A percentile compares a stretch with the other conserved stretches of the same genome.
Conservation (phyloP, 2,888 invertebrate species). For the Podabrus alpinus region DNA sequence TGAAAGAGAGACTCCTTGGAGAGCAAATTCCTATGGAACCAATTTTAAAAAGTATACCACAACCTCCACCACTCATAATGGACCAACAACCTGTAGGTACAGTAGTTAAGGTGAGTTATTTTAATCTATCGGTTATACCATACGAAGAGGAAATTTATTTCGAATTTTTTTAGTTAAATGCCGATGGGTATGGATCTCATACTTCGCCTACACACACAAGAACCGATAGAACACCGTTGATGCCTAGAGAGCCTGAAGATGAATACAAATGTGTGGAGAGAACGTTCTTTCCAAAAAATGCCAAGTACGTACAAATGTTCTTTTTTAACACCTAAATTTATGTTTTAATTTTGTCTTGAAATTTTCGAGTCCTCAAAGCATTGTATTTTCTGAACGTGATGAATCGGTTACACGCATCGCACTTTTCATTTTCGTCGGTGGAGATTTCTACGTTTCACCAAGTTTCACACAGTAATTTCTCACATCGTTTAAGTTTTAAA, state of each 20-base stretch:
- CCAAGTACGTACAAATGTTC: constrained; percentile 80
- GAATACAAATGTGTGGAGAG: constrained; percentile 67
- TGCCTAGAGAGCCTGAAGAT: constrained; percentile 72
- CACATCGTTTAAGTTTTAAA: constrained; percentile 17
- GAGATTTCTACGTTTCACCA: not conserved
- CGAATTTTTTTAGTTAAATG: constrained; percentile 69
- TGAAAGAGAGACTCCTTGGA: constrained; percentile 87
- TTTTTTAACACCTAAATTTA: too few relatives aligned
- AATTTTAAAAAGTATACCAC: constrained; percentile 58
- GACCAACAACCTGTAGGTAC: constrained; percentile 76
- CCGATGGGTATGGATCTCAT: constrained; percentile 85
- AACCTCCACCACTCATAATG: constrained; percentile 55
- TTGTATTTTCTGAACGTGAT: not conserved
- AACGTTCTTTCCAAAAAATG: constrained; percentile 77
- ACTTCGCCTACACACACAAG: constrained; percentile 75
- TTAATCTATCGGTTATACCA: not conserved
- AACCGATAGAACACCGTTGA: constrained; percentile 69
- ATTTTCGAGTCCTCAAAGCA: not conserved
- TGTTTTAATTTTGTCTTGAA: too few relatives aligned
- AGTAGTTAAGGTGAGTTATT: constrained; percentile 79
- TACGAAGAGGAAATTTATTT: not conserved
- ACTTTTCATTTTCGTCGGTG: not conserved
- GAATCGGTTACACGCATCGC: not conserved
- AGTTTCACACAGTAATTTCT: not conserved
- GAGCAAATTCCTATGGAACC: constrained; percentile 69